Conservation (phyloP, 1,140 invertebrate species). For the Melanaphis sacchari region DNA sequence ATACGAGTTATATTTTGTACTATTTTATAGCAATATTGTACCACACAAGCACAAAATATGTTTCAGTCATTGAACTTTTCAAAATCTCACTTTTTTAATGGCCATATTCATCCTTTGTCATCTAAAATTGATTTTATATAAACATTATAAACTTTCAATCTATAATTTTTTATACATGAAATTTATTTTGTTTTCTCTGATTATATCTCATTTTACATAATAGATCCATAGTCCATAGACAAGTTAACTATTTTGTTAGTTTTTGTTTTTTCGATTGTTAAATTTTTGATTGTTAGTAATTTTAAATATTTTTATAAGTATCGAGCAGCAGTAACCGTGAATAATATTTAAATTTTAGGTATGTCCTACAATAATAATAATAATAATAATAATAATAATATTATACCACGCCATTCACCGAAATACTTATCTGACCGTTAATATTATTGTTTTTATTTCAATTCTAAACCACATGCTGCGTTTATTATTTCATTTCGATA, state of each 20-base stretch:
- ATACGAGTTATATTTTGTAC: background rate
- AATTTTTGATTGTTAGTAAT: background rate
- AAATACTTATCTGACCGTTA: background rate
- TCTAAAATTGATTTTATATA: background rate
- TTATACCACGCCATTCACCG: too few species aligned
- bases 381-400: too few species aligned
- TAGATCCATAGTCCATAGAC: too few species aligned
- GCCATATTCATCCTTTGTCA: background rate
- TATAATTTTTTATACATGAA: too few species aligned
- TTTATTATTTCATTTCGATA: background rate
- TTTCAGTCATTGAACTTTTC: background rate
- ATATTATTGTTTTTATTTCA: background rate
- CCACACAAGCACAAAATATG: background rate
- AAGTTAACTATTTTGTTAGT: background rate
- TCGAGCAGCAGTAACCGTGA: background rate
- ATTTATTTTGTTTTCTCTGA: background rate
- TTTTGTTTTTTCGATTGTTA: background rate
- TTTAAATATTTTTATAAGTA: background rate
- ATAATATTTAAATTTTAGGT: background rate
- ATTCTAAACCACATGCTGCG: background rate
- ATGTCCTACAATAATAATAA: too few species aligned
- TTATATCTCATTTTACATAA: background rate
- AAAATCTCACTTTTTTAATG: background rate
- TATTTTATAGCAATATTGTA: background rate
- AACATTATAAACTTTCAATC: background rate